Evolutionary conservation across 2,888 invertebrate genomes (phyloP).

Genomic region (Andrena minutula): DNA sequence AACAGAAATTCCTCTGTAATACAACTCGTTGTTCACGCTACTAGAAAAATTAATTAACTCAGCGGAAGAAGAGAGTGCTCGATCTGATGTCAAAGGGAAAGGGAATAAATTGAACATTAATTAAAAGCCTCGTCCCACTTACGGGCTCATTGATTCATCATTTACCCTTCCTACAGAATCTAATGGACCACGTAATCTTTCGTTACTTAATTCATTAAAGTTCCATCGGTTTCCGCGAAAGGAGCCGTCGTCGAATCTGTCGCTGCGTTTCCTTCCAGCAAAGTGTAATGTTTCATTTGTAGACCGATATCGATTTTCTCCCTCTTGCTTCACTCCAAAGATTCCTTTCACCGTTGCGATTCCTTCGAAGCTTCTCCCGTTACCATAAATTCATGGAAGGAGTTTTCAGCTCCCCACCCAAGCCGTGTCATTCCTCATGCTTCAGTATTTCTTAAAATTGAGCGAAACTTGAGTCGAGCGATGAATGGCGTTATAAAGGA

Average conservation of each 20-base stretch:
- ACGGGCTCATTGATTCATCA: constrained; percentile 23
- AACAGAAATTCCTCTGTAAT: too few species aligned
- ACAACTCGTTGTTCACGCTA: background rate
- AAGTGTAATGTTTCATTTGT: constrained; percentile 25
- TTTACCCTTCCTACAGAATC: constrained; percentile 1
- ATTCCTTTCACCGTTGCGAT: background rate
- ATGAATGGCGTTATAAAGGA: too few species aligned
- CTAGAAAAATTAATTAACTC: constrained; percentile 15
- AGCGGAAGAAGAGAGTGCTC: background rate
- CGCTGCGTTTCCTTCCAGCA: background rate
- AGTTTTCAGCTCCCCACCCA: background rate
- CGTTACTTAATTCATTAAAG: constrained; percentile 36
- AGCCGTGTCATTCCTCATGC: constrained; percentile 12
- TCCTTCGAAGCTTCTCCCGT: background rate
- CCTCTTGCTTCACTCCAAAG: background rate
- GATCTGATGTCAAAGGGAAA: constrained; percentile 11
- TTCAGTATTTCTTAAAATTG: constrained; percentile 22
- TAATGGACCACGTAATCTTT: constrained; percentile 15
- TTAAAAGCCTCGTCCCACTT: constrained; percentile 15
- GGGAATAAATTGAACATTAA: constrained; percentile 27
- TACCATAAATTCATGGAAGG: constrained; percentile 14
- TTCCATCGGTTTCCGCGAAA: constrained; percentile 16
- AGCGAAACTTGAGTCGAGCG: constrained; percentile 19
- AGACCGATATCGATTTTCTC: constrained; percentile 12
- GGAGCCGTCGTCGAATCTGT: constrained; percentile 18